Percentiles rank a stretch among this genome's conserved stretches.
Evolutionary conservation across 2,888 invertebrate genomes (phyloP).

Genomic region (Mechanitis mazaeus): DNA sequence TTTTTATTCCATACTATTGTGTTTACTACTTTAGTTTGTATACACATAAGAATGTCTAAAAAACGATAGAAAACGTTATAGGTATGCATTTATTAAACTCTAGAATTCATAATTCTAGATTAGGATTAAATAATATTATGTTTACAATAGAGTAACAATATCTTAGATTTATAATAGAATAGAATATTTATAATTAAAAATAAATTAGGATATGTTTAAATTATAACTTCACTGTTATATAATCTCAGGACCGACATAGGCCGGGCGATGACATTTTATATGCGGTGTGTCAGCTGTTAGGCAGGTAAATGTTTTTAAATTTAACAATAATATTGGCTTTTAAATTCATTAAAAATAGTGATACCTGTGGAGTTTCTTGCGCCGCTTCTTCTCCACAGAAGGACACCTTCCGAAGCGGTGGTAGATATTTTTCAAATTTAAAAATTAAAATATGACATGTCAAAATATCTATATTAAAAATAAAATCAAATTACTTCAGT

Average conservation of each 20-base stretch:
- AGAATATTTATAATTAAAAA: background rate
- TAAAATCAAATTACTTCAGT: constrained; percentile 31
- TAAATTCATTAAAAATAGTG: constrained; percentile 30
- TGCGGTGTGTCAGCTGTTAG: constrained; percentile 1
- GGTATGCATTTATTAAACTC: too few relatives aligned
- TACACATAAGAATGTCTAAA: too few relatives aligned
- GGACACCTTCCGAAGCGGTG: constrained; percentile 62
- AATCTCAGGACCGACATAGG: background rate
- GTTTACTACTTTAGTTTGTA: too few relatives aligned
- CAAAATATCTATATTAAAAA: constrained; percentile 22
- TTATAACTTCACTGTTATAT: background rate
- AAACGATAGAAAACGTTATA: too few relatives aligned
- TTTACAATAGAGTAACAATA: too few relatives aligned
- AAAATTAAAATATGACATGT: constrained; percentile 22
- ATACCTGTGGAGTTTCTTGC: constrained; percentile 62
- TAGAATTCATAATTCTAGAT: too few relatives aligned
- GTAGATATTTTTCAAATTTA: constrained; percentile 27
- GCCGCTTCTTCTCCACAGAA: constrained; percentile 66
- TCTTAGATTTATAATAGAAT: background rate
- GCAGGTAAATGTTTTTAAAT: constrained; percentile 2
- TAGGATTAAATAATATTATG: too few relatives aligned
- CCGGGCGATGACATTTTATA: constrained; percentile 34
- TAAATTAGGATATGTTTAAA: constrained; percentile 9
- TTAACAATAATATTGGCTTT: constrained; percentile 12
- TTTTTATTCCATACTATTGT: too few relatives aligned